A percentile compares a stretch with the other conserved stretches of the same genome.
These are phyloP conservation scores for Empidonax traillii DNA, from an alignment of 2,113 vertebrate species.

Conservation along the genomic window DNA sequence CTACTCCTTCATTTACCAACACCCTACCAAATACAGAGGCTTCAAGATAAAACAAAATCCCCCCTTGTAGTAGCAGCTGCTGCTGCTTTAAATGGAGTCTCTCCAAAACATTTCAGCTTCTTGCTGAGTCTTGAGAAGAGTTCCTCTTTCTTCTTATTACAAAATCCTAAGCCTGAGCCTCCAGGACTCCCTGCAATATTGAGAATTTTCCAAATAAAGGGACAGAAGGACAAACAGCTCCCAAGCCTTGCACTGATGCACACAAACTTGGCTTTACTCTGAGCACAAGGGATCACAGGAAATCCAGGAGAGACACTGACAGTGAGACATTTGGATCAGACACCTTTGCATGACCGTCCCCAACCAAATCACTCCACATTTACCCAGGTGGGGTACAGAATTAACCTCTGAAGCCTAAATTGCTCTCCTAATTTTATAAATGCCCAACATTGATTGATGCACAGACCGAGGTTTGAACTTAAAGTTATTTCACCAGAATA, in stretches of 20 bases:
- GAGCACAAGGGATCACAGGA: neutral
- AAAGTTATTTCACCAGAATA: neutral
- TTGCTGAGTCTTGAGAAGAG: neutral
- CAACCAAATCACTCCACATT: neutral
- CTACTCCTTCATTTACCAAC: neutral
- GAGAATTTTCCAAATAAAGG: slow-evolving; percentile 23
- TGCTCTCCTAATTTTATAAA: neutral
- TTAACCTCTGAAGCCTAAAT: neutral
- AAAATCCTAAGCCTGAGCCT: neutral
- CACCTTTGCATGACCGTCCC: neutral
- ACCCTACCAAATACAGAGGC: neutral
- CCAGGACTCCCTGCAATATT: neutral
- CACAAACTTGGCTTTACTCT: neutral
- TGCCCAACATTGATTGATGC: neutral
- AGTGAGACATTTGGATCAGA: neutral
- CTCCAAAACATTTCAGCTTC: neutral
- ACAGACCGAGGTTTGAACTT: neutral
- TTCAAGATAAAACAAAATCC: neutral
- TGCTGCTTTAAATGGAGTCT: neutral
- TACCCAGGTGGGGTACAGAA: neutral
- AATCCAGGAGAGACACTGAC: neutral
- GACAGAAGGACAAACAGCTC: neutral
- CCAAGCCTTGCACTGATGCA: neutral
- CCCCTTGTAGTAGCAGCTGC: neutral
- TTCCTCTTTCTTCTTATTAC: neutral